phyloP scores from a whole-genome alignment of 2,888 invertebrate species.

The Chrysolina oricalcia region DNA sequence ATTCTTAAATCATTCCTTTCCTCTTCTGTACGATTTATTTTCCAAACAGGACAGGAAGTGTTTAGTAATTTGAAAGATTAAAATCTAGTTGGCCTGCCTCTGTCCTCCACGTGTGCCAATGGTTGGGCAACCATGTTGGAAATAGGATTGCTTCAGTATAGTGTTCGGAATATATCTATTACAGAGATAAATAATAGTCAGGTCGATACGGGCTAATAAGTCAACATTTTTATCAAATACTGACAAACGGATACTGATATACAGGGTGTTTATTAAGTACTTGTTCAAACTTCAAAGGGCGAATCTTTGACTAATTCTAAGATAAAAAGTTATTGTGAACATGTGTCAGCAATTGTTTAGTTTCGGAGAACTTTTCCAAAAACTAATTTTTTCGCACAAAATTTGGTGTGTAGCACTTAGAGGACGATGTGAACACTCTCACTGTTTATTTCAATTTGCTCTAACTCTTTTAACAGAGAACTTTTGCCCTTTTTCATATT shows the following conservation, averaged over 20 bases:
- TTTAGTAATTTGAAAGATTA: constrained; percentile 37
- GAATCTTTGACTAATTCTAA: no score
- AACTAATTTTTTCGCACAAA: no score
- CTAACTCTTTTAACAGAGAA: no score
- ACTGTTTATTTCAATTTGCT: no score
- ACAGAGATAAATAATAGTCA: not conserved
- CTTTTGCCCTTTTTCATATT: no score
- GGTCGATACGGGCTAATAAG: constrained; percentile 3
- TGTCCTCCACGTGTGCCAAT: constrained; percentile 29
- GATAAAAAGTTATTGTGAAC: no score
- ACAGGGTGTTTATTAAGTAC: not conserved
- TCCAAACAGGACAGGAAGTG: constrained; percentile 33
- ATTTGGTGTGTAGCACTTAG: no score
- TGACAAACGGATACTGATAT: not conserved
- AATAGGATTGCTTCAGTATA: constrained; percentile 31
- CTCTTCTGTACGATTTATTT: constrained; percentile 9
- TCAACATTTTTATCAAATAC: not conserved
- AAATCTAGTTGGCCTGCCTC: constrained; percentile 22
- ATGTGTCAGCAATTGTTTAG: no score
- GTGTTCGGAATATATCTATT: constrained; percentile 24
- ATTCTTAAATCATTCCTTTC: constrained; percentile 32
- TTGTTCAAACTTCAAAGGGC: no score
- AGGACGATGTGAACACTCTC: no score
- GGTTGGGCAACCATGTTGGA: constrained; percentile 28
- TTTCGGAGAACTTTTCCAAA: no score